Percentiles rank a stretch among this genome's conserved stretches.
Evolutionary conservation across 53 echinoderm and acorn worm species (phyloP).

Genomic region (Holothuria scabra): DNA sequence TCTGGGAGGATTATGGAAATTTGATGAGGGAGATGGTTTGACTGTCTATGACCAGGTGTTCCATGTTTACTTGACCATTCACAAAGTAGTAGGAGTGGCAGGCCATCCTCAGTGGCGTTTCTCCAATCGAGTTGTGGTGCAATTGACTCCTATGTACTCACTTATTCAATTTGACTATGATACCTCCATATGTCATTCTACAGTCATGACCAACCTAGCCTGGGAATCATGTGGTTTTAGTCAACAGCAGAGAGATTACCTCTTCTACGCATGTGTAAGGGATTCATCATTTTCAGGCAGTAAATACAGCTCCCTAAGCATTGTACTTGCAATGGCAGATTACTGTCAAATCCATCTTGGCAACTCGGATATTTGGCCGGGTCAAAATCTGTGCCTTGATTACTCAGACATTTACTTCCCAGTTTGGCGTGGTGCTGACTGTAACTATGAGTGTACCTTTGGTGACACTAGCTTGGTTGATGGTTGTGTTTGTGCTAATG

Average conservation of each 20-base stretch:
- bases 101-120: constrained; percentile 74
- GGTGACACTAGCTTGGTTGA: constrained; percentile 27
- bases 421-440: constrained; percentile 70
- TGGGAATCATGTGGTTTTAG: constrained; percentile 8
- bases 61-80: constrained; percentile 56
- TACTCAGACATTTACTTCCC: constrained; percentile 75
- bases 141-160: constrained; percentile 60
- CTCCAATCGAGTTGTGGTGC: constrained; percentile 61
- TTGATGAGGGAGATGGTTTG: constrained; percentile 82
- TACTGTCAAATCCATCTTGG: constrained; percentile 50
- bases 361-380: constrained; percentile 63
- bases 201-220: neutral
- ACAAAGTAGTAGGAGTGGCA: constrained; percentile 48
- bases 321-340: constrained; percentile 72
- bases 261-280: constrained; percentile 68
- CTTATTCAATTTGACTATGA: constrained; percentile 21
- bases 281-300: constrained; percentile 72
- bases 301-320: constrained; percentile 62
- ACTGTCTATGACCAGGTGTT: constrained; percentile 62
- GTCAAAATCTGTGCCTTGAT: constrained; percentile 61
- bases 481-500: constrained; percentile 62
- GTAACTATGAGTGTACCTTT: constrained; percentile 69
- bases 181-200: constrained; percentile 25
- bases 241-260: constrained; percentile 54
- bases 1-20: constrained; percentile 78